Evolutionary conservation across 2,888 invertebrate genomes (phyloP).

Genomic region (Allophyes oxyacanthae): DNA sequence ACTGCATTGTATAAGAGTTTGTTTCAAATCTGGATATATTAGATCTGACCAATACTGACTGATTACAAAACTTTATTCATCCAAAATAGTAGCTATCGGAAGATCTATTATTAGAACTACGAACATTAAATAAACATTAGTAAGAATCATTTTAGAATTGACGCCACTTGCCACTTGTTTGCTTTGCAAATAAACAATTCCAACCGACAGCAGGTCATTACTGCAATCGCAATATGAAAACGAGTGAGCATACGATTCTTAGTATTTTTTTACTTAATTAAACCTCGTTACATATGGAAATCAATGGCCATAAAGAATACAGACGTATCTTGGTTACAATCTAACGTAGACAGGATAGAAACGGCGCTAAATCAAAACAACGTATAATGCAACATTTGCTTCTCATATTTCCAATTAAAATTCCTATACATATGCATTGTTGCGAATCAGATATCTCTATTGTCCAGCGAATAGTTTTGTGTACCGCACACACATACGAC

Average conservation of each 20-base stretch:
- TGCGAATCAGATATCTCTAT: conserved; percentile 86
- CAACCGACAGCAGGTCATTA: conserved; percentile 42
- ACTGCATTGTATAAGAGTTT: too few species aligned
- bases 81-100: conserved; percentile 4
- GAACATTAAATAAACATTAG: conserved; percentile 26
- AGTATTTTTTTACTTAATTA: conserved; percentile 63
- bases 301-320: conserved; percentile 69
- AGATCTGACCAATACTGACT: too few species aligned
- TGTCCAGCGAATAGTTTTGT: conserved; percentile 81
- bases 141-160: conserved; percentile 19
- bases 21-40: too few species aligned
- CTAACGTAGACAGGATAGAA: conserved; percentile 69
- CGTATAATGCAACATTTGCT: conserved; percentile 64
- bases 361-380: conserved; percentile 73
- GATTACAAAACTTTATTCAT: not conserved
- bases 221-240: conserved; percentile 46
- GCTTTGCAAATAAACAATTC: conserved; percentile 38
- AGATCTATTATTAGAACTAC: not conserved
- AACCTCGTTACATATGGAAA: conserved; percentile 69
- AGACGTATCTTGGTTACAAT: conserved; percentile 64
- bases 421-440: conserved; percentile 82
- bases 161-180: too few species aligned
- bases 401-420: conserved; percentile 87
- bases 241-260: conserved; percentile 55
- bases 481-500: conserved; percentile 63